A percentile compares a stretch with the other conserved stretches of the same genome.
Evolutionary conservation across 1,140 invertebrate genomes (phyloP).

Genomic region (Drosophila erecta): DNA sequence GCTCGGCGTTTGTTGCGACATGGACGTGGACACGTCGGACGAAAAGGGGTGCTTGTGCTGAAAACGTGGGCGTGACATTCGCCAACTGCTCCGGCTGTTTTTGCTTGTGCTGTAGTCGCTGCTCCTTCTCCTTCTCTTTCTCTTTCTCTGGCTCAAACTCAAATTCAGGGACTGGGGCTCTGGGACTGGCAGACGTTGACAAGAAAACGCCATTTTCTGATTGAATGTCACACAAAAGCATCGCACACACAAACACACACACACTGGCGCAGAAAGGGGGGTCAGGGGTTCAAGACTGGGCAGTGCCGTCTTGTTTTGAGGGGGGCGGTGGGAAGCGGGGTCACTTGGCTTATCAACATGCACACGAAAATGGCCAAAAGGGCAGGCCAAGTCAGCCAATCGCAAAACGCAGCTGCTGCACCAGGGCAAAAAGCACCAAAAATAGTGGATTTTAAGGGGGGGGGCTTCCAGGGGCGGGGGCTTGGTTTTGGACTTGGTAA

Average conservation of each 20-base stretch:
- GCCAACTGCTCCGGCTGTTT: conserved; percentile 20
- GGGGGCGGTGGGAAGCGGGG: not conserved
- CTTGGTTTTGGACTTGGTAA: not conserved
- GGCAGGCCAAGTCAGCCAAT: conserved; percentile 76
- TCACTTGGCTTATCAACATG: conserved; percentile 78
- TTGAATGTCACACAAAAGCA: conserved; percentile 80
- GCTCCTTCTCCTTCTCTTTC: not conserved
- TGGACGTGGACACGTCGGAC: conserved; percentile 33
- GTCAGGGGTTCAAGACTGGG: conserved; percentile 23
- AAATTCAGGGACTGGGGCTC: conserved; percentile 16
- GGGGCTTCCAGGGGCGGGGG: not conserved
- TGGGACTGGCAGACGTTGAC: conserved; percentile 75
- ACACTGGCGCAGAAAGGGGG: not conserved
- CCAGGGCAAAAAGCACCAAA: conserved; percentile 51
- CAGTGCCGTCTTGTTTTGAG: conserved; percentile 25
- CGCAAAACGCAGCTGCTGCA: conserved; percentile 65
- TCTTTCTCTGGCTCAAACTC: conserved; percentile 21
- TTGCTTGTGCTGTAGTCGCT: not conserved
- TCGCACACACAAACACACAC: conserved; percentile 4
- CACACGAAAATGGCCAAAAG: conserved; percentile 77
- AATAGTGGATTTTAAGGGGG: conserved; percentile 2
- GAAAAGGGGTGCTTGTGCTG: not conserved
- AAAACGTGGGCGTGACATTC: conserved; percentile 64
- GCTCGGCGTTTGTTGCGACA: conserved; percentile 66
- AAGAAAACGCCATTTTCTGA: conserved; percentile 84